Conservation (phyloP, 2,113 vertebrate genomes). For the Nannospalax galili region DNA sequence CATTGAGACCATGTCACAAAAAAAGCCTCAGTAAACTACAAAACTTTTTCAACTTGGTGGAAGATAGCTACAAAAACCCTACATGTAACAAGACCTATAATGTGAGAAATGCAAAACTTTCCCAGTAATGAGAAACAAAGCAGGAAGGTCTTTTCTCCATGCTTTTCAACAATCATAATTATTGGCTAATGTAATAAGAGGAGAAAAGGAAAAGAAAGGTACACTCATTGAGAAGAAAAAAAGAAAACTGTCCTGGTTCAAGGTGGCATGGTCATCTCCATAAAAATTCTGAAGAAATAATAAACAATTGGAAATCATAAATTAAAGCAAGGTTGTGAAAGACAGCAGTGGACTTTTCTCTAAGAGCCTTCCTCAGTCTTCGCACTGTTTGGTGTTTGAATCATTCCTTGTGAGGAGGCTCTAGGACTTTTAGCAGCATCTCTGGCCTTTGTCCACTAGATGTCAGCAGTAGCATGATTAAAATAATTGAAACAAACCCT, state of each 20-base stretch:
- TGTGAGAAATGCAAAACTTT: background rate
- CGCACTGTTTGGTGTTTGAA: background rate
- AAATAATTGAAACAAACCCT: background rate
- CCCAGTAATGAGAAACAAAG: background rate
- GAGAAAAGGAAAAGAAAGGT: background rate
- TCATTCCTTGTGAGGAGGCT: background rate
- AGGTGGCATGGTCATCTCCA: background rate
- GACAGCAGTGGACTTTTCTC: background rate
- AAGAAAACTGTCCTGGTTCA: background rate
- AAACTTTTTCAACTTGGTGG: background rate
- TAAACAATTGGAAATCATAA: background rate
- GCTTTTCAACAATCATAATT: background rate
- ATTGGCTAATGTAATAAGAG: background rate
- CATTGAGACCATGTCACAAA: no score
- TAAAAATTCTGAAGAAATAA: no score
- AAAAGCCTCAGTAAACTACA: no score
- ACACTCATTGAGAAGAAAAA: background rate
- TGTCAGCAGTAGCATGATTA: background rate
- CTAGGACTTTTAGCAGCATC: background rate
- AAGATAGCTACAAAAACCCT: background rate
- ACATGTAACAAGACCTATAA: no score
- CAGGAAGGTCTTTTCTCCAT: background rate
- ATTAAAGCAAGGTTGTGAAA: background rate
- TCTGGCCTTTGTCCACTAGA: background rate
- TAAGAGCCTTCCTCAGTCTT: background rate